A percentile compares a stretch with the other conserved stretches of the same genome.
Evolutionary conservation across 2,797 vertebrate genomes (phyloP).

Genomic region (Gobio occitaniae): DNA sequence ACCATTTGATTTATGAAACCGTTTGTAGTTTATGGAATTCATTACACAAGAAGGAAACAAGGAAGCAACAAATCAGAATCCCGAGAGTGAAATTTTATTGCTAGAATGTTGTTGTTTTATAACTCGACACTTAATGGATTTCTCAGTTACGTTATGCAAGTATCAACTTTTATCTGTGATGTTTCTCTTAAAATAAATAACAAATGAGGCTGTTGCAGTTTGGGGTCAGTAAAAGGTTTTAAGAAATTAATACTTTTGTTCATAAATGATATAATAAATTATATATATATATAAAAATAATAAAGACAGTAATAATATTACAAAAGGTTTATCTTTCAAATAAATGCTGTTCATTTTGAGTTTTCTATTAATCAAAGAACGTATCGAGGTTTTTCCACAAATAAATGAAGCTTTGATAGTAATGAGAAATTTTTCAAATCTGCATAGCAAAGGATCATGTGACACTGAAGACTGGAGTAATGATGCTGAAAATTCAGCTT

Average conservation of each 20-base stretch:
- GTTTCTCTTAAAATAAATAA: neutral
- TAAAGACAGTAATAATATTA: neutral
- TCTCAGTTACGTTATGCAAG: slow-evolving; percentile 1
- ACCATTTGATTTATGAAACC: slow-evolving; percentile 12
- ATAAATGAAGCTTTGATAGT: neutral
- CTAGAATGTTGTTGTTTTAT: neutral
- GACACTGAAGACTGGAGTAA: neutral
- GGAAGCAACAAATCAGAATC: slow-evolving; percentile 13
- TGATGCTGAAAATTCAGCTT: neutral
- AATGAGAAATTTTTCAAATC: neutral
- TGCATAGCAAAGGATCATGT: neutral
- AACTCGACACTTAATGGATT: neutral
- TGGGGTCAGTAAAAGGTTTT: neutral
- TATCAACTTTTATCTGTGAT: neutral
- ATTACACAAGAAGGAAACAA: slow-evolving; percentile 38
- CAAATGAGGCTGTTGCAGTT: neutral
- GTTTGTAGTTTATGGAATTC: slow-evolving; percentile 18
- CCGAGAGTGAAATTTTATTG: slow-evolving; percentile 29
- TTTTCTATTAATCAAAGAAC: neutral
- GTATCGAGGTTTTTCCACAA: neutral
- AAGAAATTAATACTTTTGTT: neutral
- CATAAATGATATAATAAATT: neutral
- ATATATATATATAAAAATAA: too few relatives aligned
- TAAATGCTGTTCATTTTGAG: neutral
- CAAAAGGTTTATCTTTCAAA: neutral